A percentile compares a stretch with the other conserved stretches of the same genome.
These are phyloP conservation scores for Phoxinus phoxinus DNA, from an alignment of 2,113 vertebrate genomes.

Conservation along the genomic window DNA sequence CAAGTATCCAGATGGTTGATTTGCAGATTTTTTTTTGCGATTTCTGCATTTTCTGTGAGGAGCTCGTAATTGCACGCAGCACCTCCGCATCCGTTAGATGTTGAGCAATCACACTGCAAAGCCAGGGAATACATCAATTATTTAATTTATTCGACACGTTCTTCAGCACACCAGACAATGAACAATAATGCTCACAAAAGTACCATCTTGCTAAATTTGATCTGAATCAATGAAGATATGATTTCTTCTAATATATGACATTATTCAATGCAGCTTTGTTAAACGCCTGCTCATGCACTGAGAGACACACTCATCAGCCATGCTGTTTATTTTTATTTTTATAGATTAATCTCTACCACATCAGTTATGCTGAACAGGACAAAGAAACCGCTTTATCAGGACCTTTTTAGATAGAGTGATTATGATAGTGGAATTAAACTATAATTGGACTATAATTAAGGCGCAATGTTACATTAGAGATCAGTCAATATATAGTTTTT, in stretches of 20 bases:
- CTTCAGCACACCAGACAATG: neutral
- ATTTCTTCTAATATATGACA: constrained; percentile 18
- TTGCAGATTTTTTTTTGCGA: constrained; percentile 43
- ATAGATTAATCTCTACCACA: constrained; percentile 16
- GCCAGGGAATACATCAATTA: constrained; percentile 47
- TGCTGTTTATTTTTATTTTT: neutral
- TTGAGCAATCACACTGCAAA: constrained; percentile 42
- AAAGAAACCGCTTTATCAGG: neutral
- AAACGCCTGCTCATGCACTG: neutral
- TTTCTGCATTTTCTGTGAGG: constrained; percentile 47
- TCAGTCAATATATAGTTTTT: neutral
- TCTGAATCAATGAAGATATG: constrained; percentile 37
- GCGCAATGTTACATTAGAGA: neutral
- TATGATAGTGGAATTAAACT: neutral
- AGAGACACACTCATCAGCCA: neutral
- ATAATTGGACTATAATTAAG: neutral
- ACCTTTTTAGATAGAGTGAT: neutral
- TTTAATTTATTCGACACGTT: constrained; percentile 41
- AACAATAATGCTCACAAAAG: neutral
- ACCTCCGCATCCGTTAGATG: neutral
- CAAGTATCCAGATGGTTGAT: constrained; percentile 45
- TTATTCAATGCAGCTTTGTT: constrained; percentile 8
- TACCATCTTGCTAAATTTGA: constrained; percentile 6
- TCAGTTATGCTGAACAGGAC: neutral
- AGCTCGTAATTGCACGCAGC: neutral